Conservation (phyloP, 2,797 vertebrate species). For the Myiothlypis chrysogaster region DNA sequence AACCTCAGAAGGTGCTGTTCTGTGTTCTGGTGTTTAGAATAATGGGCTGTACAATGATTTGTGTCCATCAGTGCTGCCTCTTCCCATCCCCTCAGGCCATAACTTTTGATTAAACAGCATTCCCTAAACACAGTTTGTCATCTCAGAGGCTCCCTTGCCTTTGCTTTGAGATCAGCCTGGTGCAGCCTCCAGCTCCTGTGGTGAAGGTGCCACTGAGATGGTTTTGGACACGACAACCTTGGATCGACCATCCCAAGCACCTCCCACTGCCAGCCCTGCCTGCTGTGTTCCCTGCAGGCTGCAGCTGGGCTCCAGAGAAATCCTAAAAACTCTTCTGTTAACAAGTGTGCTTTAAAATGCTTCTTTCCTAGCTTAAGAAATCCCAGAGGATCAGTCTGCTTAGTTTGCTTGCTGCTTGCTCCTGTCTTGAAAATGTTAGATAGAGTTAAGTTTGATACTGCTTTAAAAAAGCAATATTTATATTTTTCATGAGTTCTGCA, state of each 20-base stretch:
- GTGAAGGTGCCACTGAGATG: background rate
- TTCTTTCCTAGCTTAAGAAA: background rate
- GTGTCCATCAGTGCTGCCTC: background rate
- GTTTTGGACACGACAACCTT: background rate
- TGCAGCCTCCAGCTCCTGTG: background rate
- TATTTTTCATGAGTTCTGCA: background rate
- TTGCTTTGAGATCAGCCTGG: background rate
- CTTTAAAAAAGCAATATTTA: constrained; percentile 9
- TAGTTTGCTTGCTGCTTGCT: background rate
- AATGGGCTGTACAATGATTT: accelerated
- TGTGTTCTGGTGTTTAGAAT: background rate
- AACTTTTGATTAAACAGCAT: background rate
- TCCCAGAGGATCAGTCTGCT: background rate
- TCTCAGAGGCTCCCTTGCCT: accelerated
- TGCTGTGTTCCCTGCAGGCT: background rate
- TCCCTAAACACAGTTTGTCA: accelerated
- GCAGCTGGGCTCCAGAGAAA: background rate
- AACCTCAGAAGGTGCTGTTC: background rate
- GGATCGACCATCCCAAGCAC: accelerated
- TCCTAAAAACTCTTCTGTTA: background rate
- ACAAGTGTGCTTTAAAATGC: background rate
- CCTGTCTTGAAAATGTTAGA: background rate
- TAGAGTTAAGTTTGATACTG: background rate
- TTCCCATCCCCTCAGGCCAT: accelerated
- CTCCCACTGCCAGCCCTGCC: background rate